Percentiles rank a stretch among this genome's conserved stretches.
Evolutionary conservation across 1,140 invertebrate species (phyloP).

Genomic region (Phymorhynchus buccinoides): DNA sequence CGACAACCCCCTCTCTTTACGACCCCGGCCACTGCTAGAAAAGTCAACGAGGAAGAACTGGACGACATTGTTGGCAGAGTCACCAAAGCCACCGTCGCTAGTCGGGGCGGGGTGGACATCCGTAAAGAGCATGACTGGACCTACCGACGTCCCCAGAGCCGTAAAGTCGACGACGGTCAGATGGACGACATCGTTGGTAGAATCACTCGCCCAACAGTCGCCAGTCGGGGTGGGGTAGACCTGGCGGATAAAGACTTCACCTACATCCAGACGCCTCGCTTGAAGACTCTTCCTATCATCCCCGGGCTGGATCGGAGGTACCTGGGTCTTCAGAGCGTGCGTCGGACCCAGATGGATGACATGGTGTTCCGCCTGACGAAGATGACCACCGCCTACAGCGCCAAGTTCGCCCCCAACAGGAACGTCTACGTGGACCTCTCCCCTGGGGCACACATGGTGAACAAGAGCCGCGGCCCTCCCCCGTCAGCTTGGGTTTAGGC

Average conservation of each 20-base stretch:
- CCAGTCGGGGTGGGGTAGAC: constrained; percentile 59
- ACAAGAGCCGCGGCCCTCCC: no score
- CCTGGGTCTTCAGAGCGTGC: constrained; percentile 53
- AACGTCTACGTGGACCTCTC: constrained; percentile 62
- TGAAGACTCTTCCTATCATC: constrained; percentile 59
- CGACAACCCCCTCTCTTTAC: background rate
- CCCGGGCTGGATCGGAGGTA: constrained; percentile 57
- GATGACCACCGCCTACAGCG: constrained; percentile 63
- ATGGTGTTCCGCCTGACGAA: constrained; percentile 58
- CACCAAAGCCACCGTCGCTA: constrained; percentile 57
- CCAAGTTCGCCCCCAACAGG: constrained; percentile 59
- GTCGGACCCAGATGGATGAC: constrained; percentile 48
- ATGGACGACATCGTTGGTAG: constrained; percentile 52
- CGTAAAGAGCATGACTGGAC: constrained; percentile 48
- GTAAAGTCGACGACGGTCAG: constrained; percentile 45
- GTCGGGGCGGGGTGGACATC: constrained; percentile 54
- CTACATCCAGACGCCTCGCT: constrained; percentile 52
- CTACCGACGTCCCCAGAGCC: constrained; percentile 48
- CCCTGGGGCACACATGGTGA: constrained; percentile 43
- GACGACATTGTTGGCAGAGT: constrained; percentile 52
- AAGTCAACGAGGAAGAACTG: constrained; percentile 48
- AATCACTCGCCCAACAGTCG: constrained; percentile 56
- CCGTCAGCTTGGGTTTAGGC: no score
- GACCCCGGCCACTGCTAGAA: constrained; percentile 3
- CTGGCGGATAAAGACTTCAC: constrained; percentile 54